Conservation (phyloP, 2,113 vertebrate genomes). For the human (Homo sapiens) region DNA sequence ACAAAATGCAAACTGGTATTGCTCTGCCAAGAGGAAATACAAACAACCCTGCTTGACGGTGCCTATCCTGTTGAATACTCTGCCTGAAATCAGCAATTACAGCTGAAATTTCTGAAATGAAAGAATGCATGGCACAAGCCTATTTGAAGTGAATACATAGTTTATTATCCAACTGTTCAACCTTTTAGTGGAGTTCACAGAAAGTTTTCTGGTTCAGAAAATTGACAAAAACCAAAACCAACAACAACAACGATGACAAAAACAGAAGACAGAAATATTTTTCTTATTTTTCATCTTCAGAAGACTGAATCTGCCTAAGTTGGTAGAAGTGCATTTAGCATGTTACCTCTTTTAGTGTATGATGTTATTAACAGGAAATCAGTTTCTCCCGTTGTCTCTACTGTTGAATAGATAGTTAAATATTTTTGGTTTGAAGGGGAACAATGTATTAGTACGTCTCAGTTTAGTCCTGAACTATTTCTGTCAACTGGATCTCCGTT, state of each 20-base stretch:
- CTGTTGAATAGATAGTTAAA: neutral
- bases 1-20: neutral
- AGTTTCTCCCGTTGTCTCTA: neutral
- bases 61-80: neutral
- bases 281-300: neutral
- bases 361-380: neutral
- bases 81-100: slow-evolving; percentile 12
- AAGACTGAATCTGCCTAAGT: neutral
- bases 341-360: neutral
- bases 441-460: neutral
- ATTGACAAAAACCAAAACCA: neutral
- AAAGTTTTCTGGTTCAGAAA: slow-evolving; percentile 32
- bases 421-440: neutral
- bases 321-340: neutral
- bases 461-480: neutral
- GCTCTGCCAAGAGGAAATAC: neutral
- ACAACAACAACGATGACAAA: neutral
- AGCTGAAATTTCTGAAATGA: slow-evolving; percentile 22
- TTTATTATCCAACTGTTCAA: slow-evolving; percentile 17
- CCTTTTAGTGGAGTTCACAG: slow-evolving; percentile 7
- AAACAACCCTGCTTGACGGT: neutral
- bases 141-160: neutral
- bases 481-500: neutral
- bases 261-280: neutral
- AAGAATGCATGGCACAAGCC: neutral